phyloP scores from a whole-genome alignment of 2,113 vertebrate species.

The Merops nubicus region DNA sequence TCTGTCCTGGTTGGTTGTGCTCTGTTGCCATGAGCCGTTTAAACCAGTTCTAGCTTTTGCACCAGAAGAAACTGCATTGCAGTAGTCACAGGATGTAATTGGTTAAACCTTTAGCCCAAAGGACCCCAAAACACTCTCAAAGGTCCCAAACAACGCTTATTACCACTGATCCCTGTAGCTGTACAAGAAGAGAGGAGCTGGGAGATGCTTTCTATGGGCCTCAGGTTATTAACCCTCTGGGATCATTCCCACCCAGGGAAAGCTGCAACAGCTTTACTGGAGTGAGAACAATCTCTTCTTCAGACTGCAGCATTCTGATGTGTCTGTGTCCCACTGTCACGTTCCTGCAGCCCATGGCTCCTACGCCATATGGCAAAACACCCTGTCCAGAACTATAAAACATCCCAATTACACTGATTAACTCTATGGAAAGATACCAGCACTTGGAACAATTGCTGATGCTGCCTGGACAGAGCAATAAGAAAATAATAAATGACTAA shows the following conservation, averaged over 20 bases:
- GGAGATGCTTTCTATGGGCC: background rate
- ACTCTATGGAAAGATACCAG: slow-evolving; percentile 43
- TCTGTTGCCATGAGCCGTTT: slow-evolving; percentile 8
- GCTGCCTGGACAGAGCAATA: background rate
- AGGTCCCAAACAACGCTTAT: background rate
- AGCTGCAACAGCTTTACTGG: background rate
- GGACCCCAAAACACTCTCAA: background rate
- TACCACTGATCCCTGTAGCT: background rate
- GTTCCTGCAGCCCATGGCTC: background rate
- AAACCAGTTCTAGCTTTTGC: slow-evolving; percentile 23
- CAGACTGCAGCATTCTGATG: background rate
- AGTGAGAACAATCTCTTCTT: background rate
- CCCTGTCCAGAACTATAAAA: slow-evolving; percentile 25
- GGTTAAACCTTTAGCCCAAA: slow-evolving; percentile 38
- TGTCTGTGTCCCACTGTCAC: background rate
- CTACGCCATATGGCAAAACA: slow-evolving; percentile 25
- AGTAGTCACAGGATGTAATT: background rate
- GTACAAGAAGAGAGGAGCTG: background rate
- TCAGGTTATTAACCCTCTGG: background rate
- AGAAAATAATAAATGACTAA: slow-evolving; percentile 8
- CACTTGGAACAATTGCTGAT: background rate
- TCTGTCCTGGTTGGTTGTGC: background rate
- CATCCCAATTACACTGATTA: slow-evolving; percentile 61
- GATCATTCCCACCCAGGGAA: background rate
- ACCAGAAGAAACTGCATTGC: slow-evolving; percentile 61